Percentiles rank a stretch among this genome's conserved stretches.
phyloP scores from a whole-genome alignment of 2,797 vertebrate species.

The Lagorchestes hirsutus region DNA sequence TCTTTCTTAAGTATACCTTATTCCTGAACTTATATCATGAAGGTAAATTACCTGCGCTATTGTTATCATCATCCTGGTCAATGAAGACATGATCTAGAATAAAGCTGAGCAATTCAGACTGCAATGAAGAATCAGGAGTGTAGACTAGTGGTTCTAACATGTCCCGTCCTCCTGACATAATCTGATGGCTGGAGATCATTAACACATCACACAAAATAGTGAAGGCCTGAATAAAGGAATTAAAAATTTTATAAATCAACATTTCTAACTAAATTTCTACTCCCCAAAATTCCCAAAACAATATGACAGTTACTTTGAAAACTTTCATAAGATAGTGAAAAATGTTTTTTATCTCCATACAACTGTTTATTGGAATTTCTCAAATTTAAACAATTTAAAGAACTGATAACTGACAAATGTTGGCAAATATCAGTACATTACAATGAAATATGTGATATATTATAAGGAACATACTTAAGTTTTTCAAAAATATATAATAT shows the following conservation, averaged over 20 bases:
- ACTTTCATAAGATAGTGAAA: background rate
- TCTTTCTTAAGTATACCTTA: background rate
- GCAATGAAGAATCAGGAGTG: constrained; percentile 95
- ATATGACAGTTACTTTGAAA: background rate
- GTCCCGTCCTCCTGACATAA: constrained; percentile 96
- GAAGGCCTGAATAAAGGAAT: constrained; percentile 90
- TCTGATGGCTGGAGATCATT: constrained; percentile 99
- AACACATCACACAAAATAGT: constrained; percentile 98
- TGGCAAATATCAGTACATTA: background rate
- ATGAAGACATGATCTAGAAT: constrained; percentile 99
- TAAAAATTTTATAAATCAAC: constrained; percentile 35
- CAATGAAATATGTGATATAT: background rate
- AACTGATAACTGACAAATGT: background rate
- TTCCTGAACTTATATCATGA: constrained; percentile 35
- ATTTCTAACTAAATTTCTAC: constrained; percentile 38
- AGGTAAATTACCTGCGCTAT: constrained; percentile 94
- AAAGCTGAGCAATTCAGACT: constrained; percentile 97
- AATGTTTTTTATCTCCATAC: background rate
- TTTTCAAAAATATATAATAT: background rate
- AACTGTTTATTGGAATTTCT: background rate
- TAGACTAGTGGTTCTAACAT: constrained; percentile 96
- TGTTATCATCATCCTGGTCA: constrained; percentile 98
- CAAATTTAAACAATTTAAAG: background rate
- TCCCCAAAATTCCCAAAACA: background rate
- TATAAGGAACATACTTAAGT: background rate